Percentiles rank a stretch among this genome's conserved stretches.
Evolutionary conservation across 2,797 vertebrate species (phyloP).

Genomic region (Schizopygopsis pylzovi): DNA sequence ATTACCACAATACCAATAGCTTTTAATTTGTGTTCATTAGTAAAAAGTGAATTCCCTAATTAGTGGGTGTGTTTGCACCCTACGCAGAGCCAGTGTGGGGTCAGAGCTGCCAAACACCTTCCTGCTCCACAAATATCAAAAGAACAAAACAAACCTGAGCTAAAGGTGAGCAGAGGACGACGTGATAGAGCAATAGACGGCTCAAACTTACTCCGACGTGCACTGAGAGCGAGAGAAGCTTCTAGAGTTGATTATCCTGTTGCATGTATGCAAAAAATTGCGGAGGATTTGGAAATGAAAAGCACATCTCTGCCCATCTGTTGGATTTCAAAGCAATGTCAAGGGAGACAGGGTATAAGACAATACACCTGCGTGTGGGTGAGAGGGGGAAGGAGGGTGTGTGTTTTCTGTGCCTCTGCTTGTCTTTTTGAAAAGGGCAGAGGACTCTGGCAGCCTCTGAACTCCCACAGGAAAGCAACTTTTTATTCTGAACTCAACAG

Average conservation of each 20-base stretch:
- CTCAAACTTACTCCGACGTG: background rate
- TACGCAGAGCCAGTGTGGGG: background rate
- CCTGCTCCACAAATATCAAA: background rate
- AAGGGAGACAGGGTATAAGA: slow-evolving; percentile 13
- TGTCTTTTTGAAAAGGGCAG: slow-evolving; percentile 47
- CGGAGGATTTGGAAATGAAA: slow-evolving; percentile 38
- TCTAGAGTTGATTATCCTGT: slow-evolving; percentile 1
- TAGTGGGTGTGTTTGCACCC: slow-evolving; percentile 7
- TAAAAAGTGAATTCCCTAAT: slow-evolving; percentile 15
- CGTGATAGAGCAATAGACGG: slow-evolving; percentile 27
- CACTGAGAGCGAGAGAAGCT: background rate
- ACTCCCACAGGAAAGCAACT: slow-evolving; percentile 42
- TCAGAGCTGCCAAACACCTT: slow-evolving; percentile 10
- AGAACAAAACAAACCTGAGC: slow-evolving; percentile 2
- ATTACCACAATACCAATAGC: background rate
- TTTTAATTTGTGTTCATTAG: background rate
- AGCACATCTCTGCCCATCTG: slow-evolving; percentile 33
- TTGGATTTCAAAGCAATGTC: slow-evolving; percentile 41
- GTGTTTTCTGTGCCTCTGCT: slow-evolving; percentile 44
- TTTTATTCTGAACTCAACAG: slow-evolving; percentile 27
- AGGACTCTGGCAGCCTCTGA: slow-evolving; percentile 36
- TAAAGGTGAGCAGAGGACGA: slow-evolving; percentile 30
- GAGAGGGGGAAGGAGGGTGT: background rate
- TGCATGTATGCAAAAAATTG: slow-evolving; percentile 13
- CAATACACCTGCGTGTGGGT: slow-evolving; percentile 20